Percentiles rank a stretch among this genome's conserved stretches.
These are phyloP conservation scores for Stegophylla sp. DNA, from an alignment of 2,888 invertebrate genomes.

Conservation along the genomic window DNA sequence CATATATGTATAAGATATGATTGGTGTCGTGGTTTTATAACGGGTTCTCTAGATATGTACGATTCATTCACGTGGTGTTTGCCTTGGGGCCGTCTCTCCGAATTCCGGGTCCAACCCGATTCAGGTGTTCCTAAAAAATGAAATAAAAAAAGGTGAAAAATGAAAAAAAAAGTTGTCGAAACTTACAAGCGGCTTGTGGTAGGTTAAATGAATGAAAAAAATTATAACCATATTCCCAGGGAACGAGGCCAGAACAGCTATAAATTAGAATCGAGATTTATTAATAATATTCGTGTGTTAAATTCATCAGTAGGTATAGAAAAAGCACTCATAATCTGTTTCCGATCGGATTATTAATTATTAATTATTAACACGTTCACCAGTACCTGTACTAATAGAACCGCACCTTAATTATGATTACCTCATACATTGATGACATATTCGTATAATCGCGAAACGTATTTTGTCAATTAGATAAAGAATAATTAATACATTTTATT, in stretches of 20 bases:
- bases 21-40: conserved; percentile 55
- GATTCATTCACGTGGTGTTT: conserved; percentile 38
- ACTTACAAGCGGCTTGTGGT: not conserved
- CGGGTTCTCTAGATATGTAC: conserved; percentile 36
- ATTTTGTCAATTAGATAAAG: no score
- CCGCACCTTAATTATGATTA: no score
- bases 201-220: not conserved
- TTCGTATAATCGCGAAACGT: no score
- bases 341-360: no score
- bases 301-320: no score
- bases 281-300: no score
- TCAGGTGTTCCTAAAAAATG: conserved; percentile 35
- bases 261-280: no score
- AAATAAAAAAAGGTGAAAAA: not conserved
- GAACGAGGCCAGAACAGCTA: not conserved
- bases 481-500: no score
- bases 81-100: conserved; percentile 38
- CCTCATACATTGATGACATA: no score
- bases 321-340: no score
- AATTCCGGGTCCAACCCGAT: conserved; percentile 32
- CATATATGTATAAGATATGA: conserved; percentile 2
- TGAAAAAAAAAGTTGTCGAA: not conserved
- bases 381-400: no score
- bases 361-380: no score
- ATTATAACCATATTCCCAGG: not conserved